Percentiles rank a stretch among this genome's conserved stretches.
Evolutionary conservation across 2,888 invertebrate species (phyloP).

Genomic region (Malthinus seriepunctatus): DNA sequence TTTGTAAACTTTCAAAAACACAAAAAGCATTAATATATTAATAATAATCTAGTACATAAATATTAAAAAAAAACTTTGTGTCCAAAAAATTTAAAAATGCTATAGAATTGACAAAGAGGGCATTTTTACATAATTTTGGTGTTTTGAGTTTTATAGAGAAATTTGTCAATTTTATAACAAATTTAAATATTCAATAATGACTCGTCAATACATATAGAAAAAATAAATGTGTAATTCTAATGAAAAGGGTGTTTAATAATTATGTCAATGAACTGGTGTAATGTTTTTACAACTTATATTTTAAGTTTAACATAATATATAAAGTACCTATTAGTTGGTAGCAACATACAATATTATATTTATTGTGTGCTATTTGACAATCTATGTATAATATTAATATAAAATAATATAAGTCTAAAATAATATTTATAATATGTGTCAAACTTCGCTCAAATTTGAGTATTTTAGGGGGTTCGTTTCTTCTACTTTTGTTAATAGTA

Average conservation of each 20-base stretch:
- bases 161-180: too few species aligned
- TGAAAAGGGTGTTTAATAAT: constrained; percentile 12
- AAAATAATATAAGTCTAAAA: constrained; percentile 5
- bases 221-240: constrained; percentile 16
- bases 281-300: constrained; percentile 18
- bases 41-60: too few species aligned
- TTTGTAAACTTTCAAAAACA: too few species aligned
- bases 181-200: neutral
- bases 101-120: too few species aligned
- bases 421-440: constrained; percentile 24
- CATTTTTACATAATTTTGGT: too few species aligned
- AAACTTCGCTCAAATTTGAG: constrained; percentile 20
- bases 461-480: neutral
- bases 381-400: constrained; percentile 32
- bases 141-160: too few species aligned
- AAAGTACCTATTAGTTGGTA: constrained; percentile 13
- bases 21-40: too few species aligned
- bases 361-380: constrained; percentile 36
- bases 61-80: too few species aligned
- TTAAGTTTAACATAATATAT: neutral
- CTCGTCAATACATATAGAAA: neutral
- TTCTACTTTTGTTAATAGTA: neutral
- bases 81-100: too few species aligned
- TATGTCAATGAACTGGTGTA: constrained; percentile 12
- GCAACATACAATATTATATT: constrained; percentile 23